Conservation (phyloP, 2,113 vertebrate genomes). For the Calypte anna region DNA sequence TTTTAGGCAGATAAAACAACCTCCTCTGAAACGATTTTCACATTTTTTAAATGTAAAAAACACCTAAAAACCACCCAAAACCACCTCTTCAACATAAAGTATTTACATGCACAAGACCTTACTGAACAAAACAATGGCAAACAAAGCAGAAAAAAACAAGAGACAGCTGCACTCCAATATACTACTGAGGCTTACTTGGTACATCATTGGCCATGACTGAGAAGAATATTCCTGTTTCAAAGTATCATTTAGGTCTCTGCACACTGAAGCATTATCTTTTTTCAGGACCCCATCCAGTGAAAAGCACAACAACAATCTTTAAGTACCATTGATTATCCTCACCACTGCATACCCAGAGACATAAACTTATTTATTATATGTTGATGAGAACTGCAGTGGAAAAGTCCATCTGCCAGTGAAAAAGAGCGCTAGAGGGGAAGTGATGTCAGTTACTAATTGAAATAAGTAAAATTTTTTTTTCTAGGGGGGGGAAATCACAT, state of each 20-base stretch:
- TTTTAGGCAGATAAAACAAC: not conserved
- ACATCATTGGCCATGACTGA: accelerated
- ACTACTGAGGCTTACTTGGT: not conserved
- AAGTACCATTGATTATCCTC: too few relatives aligned
- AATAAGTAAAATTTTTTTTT: too few relatives aligned
- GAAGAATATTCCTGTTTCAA: not conserved
- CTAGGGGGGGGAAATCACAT: too few relatives aligned
- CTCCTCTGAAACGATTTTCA: not conserved
- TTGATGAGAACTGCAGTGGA: not conserved
- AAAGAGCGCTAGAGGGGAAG: not conserved
- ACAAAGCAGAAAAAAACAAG: not conserved
- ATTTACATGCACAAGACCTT: not conserved
- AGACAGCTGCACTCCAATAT: not conserved
- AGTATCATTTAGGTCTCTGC: not conserved
- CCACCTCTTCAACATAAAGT: not conserved
- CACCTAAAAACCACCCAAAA: not conserved
- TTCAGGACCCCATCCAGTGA: not conserved
- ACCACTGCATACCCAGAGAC: not conserved
- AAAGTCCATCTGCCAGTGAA: not conserved
- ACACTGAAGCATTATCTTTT: accelerated
- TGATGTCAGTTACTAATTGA: too few relatives aligned
- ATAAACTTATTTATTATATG: accelerated
- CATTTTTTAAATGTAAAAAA: not conserved
- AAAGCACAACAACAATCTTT: not conserved
- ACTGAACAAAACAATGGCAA: not conserved